phyloP scores from a whole-genome alignment of 2,888 invertebrate species.

The Stramonita haemastoma region DNA sequence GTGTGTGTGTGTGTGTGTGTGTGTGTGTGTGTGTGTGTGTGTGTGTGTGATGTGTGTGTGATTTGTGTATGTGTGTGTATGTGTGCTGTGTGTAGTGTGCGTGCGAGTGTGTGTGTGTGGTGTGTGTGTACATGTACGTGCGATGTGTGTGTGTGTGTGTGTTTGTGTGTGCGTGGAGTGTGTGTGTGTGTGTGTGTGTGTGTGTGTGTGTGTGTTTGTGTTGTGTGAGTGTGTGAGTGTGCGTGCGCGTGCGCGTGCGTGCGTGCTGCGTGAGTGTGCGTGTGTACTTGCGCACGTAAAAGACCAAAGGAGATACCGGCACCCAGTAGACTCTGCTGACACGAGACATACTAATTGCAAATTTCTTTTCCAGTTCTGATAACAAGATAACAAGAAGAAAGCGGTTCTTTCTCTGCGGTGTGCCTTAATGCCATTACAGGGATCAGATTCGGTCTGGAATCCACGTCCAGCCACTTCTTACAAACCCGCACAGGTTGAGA shows the following conservation, averaged over 20 bases:
- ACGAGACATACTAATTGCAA: too few species aligned
- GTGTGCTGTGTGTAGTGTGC: background rate
- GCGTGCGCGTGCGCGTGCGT: background rate
- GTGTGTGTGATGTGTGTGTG: background rate
- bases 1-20: background rate
- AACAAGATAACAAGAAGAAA: too few species aligned
- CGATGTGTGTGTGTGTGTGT: background rate
- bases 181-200: background rate
- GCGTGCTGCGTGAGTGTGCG: background rate
- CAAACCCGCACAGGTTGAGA: too few species aligned
- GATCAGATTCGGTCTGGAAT: too few species aligned
- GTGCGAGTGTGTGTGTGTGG: background rate
- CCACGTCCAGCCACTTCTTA: too few species aligned
- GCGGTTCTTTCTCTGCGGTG: too few species aligned
- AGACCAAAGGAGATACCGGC: too few species aligned
- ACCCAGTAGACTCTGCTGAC: too few species aligned
- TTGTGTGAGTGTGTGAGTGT: background rate
- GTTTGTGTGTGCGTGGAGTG: background rate
- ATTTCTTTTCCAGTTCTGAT: too few species aligned
- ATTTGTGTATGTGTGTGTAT: background rate
- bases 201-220: background rate
- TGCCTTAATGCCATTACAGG: too few species aligned
- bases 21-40: background rate
- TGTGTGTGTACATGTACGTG: too few species aligned
- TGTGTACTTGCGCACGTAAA: too few species aligned